A percentile compares a stretch with the other conserved stretches of the same genome.
Evolutionary conservation across 2,888 invertebrate species (phyloP).

Genomic region (Panorpa germanica): DNA sequence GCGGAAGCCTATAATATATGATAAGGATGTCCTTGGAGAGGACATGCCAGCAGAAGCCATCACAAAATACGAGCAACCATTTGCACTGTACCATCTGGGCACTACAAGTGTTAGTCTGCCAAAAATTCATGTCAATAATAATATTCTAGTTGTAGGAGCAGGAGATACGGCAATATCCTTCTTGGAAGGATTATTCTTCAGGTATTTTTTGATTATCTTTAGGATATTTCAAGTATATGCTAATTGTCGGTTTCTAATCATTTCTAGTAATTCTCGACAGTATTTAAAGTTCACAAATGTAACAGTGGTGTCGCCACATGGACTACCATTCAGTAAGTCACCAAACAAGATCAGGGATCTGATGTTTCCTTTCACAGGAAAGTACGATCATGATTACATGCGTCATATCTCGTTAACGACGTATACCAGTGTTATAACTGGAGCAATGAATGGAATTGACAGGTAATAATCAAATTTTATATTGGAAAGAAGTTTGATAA

Average conservation of each 20-base stretch:
- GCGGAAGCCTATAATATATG: conserved; percentile 1
- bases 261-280: conserved; percentile 23
- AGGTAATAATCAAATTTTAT: conserved; percentile 23
- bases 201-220: conserved; percentile 17
- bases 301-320: conserved; percentile 46
- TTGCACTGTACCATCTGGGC: conserved; percentile 27
- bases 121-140: conserved; percentile 29
- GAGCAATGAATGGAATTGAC: conserved; percentile 33
- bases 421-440: conserved; percentile 45
- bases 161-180: conserved; percentile 41
- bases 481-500: conserved; percentile 8
- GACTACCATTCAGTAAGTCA: conserved; percentile 27
- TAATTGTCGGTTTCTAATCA: conserved; percentile 1
- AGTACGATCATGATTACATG: conserved; percentile 31
- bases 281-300: conserved; percentile 45
- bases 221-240: conserved; percentile 5
- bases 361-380: conserved; percentile 32
- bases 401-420: conserved; percentile 36
- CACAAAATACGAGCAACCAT: conserved; percentile 13
- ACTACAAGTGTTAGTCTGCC: conserved; percentile 27
- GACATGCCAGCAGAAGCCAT: conserved; percentile 10
- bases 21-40: conserved; percentile 3
- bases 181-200: conserved; percentile 33
- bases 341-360: conserved; percentile 23
- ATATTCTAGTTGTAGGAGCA: conserved; percentile 42